Percentiles rank a stretch among this genome's conserved stretches.
These are phyloP conservation scores for Crax fasciolata DNA, from an alignment of 2,797 vertebrate genomes.

Conservation along the genomic window DNA sequence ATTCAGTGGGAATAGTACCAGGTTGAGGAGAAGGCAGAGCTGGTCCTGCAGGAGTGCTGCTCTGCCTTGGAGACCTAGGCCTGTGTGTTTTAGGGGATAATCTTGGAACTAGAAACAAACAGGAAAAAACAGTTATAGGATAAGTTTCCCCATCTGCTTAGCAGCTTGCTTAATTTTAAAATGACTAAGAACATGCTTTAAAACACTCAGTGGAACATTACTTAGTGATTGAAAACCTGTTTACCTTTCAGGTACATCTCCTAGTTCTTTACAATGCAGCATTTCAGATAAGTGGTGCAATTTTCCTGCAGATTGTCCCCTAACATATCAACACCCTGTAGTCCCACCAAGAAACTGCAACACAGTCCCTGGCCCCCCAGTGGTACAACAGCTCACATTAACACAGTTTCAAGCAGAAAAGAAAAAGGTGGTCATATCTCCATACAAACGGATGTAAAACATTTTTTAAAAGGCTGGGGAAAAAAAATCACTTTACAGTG, in stretches of 20 bases:
- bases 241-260: slow-evolving; percentile 52
- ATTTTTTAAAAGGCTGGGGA: slow-evolving; percentile 28
- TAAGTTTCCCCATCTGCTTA: slow-evolving; percentile 24
- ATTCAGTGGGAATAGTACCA: slow-evolving; percentile 90
- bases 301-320: slow-evolving; percentile 6
- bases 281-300: background rate
- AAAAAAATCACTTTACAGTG: slow-evolving; percentile 52
- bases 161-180: slow-evolving; percentile 39
- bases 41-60: slow-evolving; percentile 87
- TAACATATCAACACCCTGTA: background rate
- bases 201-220: background rate
- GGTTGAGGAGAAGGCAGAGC: slow-evolving; percentile 91
- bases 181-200: slow-evolving; percentile 51
- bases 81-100: slow-evolving; percentile 91
- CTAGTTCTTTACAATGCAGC: background rate
- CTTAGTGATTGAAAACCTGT: background rate
- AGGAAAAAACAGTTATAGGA: slow-evolving; percentile 63
- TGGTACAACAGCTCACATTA: slow-evolving; percentile 29
- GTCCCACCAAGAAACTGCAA: background rate
- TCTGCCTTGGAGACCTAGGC: slow-evolving; percentile 96
- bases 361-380: background rate
- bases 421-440: slow-evolving; percentile 57
- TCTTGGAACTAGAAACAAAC: slow-evolving; percentile 83
- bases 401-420: slow-evolving; percentile 50
- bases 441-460: slow-evolving; percentile 41